Conservation (phyloP, 2,888 invertebrate genomes). For the Cerceris rybyensis region DNA sequence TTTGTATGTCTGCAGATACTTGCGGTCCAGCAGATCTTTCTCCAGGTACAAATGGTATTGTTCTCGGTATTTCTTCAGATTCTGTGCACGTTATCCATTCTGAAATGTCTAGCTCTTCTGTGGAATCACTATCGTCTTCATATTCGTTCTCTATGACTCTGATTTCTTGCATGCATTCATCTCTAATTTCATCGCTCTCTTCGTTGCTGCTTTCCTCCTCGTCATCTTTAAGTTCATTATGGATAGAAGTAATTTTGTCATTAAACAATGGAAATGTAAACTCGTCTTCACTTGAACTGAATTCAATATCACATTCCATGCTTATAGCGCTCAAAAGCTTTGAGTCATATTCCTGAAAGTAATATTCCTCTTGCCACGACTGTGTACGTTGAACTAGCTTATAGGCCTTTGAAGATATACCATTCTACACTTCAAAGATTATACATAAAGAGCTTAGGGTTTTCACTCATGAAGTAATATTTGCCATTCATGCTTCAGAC, state of each 20-base stretch:
- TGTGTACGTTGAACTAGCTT: neutral
- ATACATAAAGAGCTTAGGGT: too few species aligned
- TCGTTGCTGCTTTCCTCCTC: constrained; percentile 3
- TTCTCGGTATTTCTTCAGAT: neutral
- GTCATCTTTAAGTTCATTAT: neutral
- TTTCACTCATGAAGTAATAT: too few species aligned
- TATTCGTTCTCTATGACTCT: neutral
- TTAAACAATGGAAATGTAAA: constrained; percentile 10
- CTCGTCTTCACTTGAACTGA: constrained; percentile 25
- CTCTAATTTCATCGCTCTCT: constrained; percentile 18
- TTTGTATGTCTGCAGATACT: neutral
- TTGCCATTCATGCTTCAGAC: too few species aligned
- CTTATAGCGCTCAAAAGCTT: constrained; percentile 15
- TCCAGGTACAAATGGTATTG: neutral
- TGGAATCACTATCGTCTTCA: neutral
- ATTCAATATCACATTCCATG: constrained; percentile 5
- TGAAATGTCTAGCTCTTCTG: neutral
- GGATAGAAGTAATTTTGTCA: constrained; percentile 12
- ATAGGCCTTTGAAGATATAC: too few species aligned
- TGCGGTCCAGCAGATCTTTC: neutral
- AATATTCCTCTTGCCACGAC: neutral
- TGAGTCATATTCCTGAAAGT: neutral
- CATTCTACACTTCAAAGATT: too few species aligned
- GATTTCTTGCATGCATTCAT: neutral
- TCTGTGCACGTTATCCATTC: neutral